A percentile compares a stretch with the other conserved stretches of the same genome.
phyloP scores from a whole-genome alignment of 1,140 invertebrate species.

The Trichonephila clavipes region DNA sequence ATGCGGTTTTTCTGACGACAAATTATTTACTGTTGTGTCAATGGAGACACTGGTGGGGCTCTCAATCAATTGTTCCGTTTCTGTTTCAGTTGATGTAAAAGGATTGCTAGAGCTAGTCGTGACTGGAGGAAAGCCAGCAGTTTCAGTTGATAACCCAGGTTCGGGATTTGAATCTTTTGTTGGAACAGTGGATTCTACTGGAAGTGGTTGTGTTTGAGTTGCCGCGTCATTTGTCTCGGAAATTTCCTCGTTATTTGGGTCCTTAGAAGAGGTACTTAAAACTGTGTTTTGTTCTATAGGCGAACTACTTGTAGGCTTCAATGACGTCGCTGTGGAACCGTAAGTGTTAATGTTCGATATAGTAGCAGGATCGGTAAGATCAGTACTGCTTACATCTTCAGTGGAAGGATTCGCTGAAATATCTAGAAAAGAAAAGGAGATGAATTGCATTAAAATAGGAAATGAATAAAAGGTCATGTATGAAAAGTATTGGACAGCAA shows the following conservation, averaged over 20 bases:
- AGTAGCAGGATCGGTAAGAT: not conserved
- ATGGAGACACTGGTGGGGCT: not conserved
- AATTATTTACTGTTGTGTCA: not conserved
- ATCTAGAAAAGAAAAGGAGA: too few relatives aligned
- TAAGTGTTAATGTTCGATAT: not conserved
- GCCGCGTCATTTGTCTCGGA: too few relatives aligned
- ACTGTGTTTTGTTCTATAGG: not conserved
- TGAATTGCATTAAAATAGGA: too few relatives aligned
- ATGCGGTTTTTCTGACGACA: too few relatives aligned
- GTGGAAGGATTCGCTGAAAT: not conserved
- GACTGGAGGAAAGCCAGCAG: not conserved
- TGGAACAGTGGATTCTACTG: not conserved
- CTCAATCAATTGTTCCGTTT: not conserved
- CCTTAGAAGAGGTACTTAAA: not conserved
- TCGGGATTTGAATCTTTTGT: not conserved
- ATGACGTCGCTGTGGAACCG: not conserved
- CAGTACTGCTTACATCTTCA: not conserved
- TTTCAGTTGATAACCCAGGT: not conserved
- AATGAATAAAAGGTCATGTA: too few relatives aligned
- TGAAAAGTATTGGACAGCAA: too few relatives aligned
- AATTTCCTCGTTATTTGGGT: not conserved
- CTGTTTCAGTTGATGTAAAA: not conserved
- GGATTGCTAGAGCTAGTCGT: not conserved
- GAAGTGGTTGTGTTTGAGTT: not conserved
- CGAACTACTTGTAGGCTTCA: not conserved